Conservation (phyloP, 2,113 vertebrate genomes). For the Nymphicus hollandicus region DNA sequence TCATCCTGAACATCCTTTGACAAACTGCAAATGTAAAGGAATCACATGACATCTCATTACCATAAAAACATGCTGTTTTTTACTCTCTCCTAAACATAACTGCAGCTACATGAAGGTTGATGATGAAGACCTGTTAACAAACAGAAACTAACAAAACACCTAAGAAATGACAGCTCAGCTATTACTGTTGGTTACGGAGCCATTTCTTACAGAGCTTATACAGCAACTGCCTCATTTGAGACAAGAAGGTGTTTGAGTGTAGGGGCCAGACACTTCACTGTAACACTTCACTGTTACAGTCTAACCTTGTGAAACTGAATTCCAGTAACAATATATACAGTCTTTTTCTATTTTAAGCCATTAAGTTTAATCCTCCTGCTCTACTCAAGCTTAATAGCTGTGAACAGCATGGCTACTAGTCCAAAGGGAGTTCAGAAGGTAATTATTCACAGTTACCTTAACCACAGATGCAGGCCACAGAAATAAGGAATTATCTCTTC, state of each 20-base stretch:
- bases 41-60: background rate
- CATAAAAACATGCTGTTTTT: background rate
- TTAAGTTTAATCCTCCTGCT: background rate
- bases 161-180: background rate
- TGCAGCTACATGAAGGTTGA: background rate
- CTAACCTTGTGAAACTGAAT: background rate
- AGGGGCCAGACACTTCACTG: background rate
- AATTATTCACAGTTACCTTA: background rate
- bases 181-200: background rate
- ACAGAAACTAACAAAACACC: background rate
- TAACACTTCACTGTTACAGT: background rate
- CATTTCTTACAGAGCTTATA: background rate
- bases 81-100: background rate
- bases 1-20: background rate
- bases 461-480: background rate
- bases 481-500: background rate
- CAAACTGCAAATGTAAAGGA: background rate
- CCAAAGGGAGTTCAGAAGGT: background rate
- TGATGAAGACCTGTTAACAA: background rate
- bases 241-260: background rate
- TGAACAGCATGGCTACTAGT: background rate
- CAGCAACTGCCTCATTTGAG: background rate
- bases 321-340: background rate
- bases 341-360: background rate
- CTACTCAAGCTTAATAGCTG: background rate